phyloP scores from a whole-genome alignment of 2,113 vertebrate genomes.

The Scartelaos histophorus region DNA sequence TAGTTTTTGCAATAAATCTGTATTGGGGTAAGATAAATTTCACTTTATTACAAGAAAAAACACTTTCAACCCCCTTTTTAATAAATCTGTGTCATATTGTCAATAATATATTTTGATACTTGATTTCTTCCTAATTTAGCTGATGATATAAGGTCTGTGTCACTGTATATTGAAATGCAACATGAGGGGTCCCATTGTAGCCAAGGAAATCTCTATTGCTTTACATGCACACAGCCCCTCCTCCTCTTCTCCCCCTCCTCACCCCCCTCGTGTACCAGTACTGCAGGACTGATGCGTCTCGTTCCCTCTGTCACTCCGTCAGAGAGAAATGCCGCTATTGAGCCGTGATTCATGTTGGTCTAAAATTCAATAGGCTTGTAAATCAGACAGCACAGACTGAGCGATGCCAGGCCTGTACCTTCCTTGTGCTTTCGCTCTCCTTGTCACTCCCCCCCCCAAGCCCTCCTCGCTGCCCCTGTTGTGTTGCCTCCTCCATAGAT shows the following conservation, averaged over 20 bases:
- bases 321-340: slow-evolving; percentile 52
- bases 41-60: no score
- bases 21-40: no score
- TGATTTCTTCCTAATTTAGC: neutral
- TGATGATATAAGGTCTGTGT: neutral
- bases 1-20: no score
- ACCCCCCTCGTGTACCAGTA: slow-evolving; percentile 26
- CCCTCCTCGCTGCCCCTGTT: slow-evolving; percentile 11
- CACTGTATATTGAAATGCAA: slow-evolving; percentile 15
- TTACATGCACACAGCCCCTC: slow-evolving; percentile 22
- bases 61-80: no score
- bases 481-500: slow-evolving; percentile 40
- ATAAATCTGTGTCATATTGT: no score
- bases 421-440: slow-evolving; percentile 14
- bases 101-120: neutral
- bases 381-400: slow-evolving; percentile 64
- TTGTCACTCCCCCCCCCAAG: slow-evolving; percentile 22
- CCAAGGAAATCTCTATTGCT: slow-evolving; percentile 31
- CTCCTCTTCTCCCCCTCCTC: slow-evolving; percentile 14
- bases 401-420: slow-evolving; percentile 37
- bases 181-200: slow-evolving; percentile 38
- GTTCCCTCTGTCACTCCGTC: slow-evolving; percentile 66
- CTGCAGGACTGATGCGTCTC: slow-evolving; percentile 39
- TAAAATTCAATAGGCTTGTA: slow-evolving; percentile 73
- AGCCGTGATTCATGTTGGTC: slow-evolving; percentile 72